Percentiles rank a stretch among this genome's conserved stretches.
phyloP scores from a whole-genome alignment of 2,797 vertebrate species.

The Falco novaeseelandiae region DNA sequence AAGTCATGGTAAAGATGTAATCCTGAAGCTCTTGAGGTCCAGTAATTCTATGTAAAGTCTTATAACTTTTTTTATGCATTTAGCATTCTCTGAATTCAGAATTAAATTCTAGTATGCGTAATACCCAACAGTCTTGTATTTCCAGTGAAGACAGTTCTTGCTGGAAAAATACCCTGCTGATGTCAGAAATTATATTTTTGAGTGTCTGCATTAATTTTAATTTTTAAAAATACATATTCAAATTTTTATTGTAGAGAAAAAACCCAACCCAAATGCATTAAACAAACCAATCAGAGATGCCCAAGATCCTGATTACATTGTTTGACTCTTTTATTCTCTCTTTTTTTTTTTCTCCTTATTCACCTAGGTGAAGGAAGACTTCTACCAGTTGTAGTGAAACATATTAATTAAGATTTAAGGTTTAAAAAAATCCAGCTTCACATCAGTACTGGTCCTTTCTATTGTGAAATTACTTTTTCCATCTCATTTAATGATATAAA shows the following conservation, averaged over 20 bases:
- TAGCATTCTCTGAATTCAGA: not conserved
- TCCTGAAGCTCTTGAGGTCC: not conserved
- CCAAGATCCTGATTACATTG: not conserved
- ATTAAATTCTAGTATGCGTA: not conserved
- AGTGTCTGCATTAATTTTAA: not conserved
- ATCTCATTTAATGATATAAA: conserved; percentile 35
- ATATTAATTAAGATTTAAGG: not conserved
- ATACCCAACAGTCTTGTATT: not conserved
- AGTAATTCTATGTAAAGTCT: not conserved
- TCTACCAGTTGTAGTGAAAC: not conserved
- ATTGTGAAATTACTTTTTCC: conserved; percentile 53
- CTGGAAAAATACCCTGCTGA: not conserved
- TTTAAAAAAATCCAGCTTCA: not conserved
- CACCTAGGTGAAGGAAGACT: not conserved
- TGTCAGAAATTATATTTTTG: not conserved
- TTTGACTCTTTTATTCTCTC: not conserved
- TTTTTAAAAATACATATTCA: not conserved
- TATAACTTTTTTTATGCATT: not conserved
- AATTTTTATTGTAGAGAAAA: not conserved
- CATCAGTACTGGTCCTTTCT: conserved; percentile 6
- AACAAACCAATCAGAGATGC: not conserved
- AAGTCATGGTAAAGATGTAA: not conserved
- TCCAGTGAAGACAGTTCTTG: not conserved
- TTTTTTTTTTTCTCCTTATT: not conserved
- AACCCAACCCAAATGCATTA: fast-evolving